phyloP scores from a whole-genome alignment of 2,888 invertebrate species.

The Leptopterna dolabrata region DNA sequence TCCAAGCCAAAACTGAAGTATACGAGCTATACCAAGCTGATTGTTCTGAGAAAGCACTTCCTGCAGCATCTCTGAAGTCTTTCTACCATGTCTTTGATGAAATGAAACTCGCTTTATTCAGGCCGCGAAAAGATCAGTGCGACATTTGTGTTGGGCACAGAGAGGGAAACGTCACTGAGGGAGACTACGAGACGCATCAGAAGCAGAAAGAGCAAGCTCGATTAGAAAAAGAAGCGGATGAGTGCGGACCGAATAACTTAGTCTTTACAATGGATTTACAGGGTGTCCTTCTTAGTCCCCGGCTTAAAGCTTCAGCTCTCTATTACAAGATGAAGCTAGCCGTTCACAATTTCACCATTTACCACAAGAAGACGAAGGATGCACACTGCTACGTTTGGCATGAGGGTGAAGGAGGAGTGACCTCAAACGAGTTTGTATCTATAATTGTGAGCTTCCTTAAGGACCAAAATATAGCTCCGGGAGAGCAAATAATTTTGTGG shows the following conservation, averaged over 20 bases:
- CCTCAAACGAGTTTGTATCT: no score
- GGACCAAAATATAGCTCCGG: no score
- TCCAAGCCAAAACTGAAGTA: background rate
- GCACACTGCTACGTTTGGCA: constrained; percentile 70
- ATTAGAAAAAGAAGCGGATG: background rate
- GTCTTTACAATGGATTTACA: no score
- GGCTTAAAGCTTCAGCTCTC: constrained; percentile 38
- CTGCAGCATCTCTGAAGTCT: background rate
- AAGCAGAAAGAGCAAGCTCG: background rate
- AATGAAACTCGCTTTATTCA: background rate
- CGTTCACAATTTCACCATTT: constrained; percentile 62
- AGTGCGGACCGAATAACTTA: background rate
- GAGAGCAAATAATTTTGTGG: no score
- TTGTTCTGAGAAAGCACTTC: background rate
- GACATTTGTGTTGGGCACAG: no score
- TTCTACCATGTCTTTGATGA: background rate
- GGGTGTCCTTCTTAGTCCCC: no score
- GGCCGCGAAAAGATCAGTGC: no score
- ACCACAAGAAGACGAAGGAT: constrained; percentile 69
- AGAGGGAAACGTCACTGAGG: background rate
- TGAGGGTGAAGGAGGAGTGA: constrained; percentile 33
- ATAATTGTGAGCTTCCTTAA: no score
- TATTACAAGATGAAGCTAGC: constrained; percentile 60
- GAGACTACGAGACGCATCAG: background rate
- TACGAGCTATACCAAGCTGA: background rate